phyloP scores from a whole-genome alignment of 2,888 invertebrate species.

The Polietes domitor region DNA sequence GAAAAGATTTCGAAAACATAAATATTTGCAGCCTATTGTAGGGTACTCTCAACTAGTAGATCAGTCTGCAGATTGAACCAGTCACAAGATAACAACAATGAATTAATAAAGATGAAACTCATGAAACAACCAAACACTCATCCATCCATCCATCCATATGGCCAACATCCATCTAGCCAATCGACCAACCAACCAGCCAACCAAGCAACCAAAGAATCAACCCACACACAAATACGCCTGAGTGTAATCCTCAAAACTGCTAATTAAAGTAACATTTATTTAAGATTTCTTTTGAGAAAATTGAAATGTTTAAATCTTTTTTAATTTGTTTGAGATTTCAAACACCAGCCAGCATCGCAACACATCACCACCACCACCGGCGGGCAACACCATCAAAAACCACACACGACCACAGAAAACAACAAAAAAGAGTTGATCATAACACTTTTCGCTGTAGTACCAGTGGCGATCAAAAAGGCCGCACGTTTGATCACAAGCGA shows the following conservation, averaged over 20 bases:
- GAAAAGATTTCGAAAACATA: too few relatives aligned
- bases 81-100: background rate
- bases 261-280: conserved; percentile 41
- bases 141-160: conserved; percentile 5
- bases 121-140: background rate
- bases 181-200: background rate
- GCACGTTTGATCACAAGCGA: conserved; percentile 51
- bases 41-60: too few relatives aligned
- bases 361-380: too few relatives aligned
- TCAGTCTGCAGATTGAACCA: background rate
- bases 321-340: conserved; percentile 54
- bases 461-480: conserved; percentile 42
- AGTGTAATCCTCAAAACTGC: conserved; percentile 23
- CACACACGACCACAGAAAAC: conserved; percentile 22
- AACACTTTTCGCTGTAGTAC: conserved; percentile 37
- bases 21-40: too few relatives aligned
- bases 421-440: conserved; percentile 47
- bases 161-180: background rate
- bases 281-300: conserved; percentile 45
- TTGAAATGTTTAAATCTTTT: conserved; percentile 51
- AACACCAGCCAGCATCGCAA: conserved; percentile 21
- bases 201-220: background rate
- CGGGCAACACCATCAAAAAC: background rate
- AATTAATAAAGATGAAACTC: background rate
- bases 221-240: background rate